phyloP scores from a whole-genome alignment of 1,140 invertebrate species.

The Habropoda laboriosa region DNA sequence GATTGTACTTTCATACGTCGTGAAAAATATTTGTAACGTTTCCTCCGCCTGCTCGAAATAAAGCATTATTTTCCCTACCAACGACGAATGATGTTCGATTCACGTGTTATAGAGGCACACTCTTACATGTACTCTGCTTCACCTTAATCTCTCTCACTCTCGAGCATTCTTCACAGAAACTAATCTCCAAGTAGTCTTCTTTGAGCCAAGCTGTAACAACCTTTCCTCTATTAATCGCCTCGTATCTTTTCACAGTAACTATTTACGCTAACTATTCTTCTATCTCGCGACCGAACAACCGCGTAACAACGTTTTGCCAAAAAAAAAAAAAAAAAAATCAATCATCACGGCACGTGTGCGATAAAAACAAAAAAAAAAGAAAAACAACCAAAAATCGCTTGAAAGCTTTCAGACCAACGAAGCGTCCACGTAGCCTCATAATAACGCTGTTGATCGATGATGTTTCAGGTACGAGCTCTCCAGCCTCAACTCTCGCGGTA shows the following conservation, averaged over 20 bases:
- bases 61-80: conserved; percentile 20
- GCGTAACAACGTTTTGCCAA: conserved; percentile 3
- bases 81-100: background rate
- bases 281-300: background rate
- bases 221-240: background rate
- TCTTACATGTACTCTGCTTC: conserved; percentile 4
- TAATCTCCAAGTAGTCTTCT: conserved; percentile 6
- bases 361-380: conserved; percentile 19
- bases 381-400: background rate
- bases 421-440: background rate
- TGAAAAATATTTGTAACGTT: background rate
- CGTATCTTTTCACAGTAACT: background rate
- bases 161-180: background rate
- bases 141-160: background rate
- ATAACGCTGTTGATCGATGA: conserved; percentile 43
- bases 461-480: conserved; percentile 76
- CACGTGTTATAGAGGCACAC: background rate
- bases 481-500: conserved; percentile 68
- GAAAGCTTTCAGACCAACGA: conserved; percentile 2
- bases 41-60: background rate
- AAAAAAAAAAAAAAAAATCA: no score
- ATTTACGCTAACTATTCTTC: background rate
- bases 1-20: background rate
- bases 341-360: background rate
- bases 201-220: background rate